phyloP scores from a whole-genome alignment of 2,797 vertebrate species.

The Epinephelus awoara region DNA sequence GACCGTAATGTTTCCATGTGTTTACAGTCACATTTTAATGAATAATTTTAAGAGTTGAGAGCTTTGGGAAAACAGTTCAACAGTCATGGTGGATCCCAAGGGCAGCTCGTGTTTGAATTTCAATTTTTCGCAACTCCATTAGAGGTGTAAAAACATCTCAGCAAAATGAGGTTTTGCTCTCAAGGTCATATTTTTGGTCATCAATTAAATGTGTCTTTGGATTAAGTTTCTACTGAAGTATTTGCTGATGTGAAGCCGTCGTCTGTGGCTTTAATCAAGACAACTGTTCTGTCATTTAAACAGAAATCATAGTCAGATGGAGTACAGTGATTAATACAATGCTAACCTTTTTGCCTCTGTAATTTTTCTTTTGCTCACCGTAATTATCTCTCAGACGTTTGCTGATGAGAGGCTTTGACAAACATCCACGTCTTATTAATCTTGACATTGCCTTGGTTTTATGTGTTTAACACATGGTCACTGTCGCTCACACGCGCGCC shows the following conservation, averaged over 20 bases:
- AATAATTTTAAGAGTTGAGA: neutral
- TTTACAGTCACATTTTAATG: slow-evolving; percentile 12
- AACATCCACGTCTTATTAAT: slow-evolving; percentile 66
- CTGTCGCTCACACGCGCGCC: neutral
- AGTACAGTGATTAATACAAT: slow-evolving; percentile 46
- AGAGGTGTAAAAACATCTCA: neutral
- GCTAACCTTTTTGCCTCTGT: slow-evolving; percentile 49
- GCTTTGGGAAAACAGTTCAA: neutral
- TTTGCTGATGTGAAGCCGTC: slow-evolving; percentile 31
- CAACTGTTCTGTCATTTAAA: slow-evolving; percentile 37
- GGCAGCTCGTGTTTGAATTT: slow-evolving; percentile 12
- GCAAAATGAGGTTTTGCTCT: slow-evolving; percentile 1
- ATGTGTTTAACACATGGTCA: slow-evolving; percentile 38
- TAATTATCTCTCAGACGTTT: slow-evolving; percentile 60
- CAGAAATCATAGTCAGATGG: slow-evolving; percentile 32
- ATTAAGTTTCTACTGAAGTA: slow-evolving; percentile 18
- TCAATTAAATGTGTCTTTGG: neutral
- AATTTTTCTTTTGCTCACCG: slow-evolving; percentile 46
- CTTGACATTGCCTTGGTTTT: slow-evolving; percentile 50
- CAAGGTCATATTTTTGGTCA: slow-evolving; percentile 10
- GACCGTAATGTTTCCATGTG: neutral
- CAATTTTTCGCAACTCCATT: neutral
- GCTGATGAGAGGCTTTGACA: slow-evolving; percentile 56
- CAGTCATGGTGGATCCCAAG: neutral
- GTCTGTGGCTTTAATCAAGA: slow-evolving; percentile 54